phyloP scores from a whole-genome alignment of 1,140 invertebrate species.

The Pemphigus obesinymphae region DNA sequence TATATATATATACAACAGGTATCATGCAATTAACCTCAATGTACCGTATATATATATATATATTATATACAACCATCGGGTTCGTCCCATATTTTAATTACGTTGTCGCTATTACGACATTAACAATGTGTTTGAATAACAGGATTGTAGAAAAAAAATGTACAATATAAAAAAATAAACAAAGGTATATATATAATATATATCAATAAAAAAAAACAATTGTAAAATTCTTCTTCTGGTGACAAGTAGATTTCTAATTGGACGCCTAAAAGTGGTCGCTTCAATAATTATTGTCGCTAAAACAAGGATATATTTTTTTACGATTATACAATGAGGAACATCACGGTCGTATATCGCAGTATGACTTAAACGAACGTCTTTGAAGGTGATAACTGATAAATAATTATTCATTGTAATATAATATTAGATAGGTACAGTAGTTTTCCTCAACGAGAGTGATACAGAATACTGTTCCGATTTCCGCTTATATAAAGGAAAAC shows the following conservation, averaged over 20 bases:
- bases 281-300: neutral
- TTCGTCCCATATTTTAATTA: slow-evolving; percentile 20
- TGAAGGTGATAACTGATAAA: neutral
- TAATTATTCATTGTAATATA: neutral
- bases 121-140: neutral
- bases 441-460: neutral
- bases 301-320: slow-evolving; percentile 22
- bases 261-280: neutral
- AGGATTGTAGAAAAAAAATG: neutral
- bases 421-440: neutral
- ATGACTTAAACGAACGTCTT: neutral
- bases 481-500: neutral
- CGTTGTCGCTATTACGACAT: slow-evolving; percentile 16
- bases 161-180: neutral
- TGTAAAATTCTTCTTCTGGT: neutral
- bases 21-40: slow-evolving; percentile 33
- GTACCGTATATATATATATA: neutral
- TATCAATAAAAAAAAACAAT: neutral
- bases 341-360: neutral
- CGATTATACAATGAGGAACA: slow-evolving; percentile 27
- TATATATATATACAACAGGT: neutral
- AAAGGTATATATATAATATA: too few relatives aligned
- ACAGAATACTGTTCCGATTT: neutral
- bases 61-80: neutral
- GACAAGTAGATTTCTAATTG: slow-evolving; percentile 29